Evolutionary conservation across 2,888 invertebrate species (phyloP).

Genomic region (Chalcis sispes): DNA sequence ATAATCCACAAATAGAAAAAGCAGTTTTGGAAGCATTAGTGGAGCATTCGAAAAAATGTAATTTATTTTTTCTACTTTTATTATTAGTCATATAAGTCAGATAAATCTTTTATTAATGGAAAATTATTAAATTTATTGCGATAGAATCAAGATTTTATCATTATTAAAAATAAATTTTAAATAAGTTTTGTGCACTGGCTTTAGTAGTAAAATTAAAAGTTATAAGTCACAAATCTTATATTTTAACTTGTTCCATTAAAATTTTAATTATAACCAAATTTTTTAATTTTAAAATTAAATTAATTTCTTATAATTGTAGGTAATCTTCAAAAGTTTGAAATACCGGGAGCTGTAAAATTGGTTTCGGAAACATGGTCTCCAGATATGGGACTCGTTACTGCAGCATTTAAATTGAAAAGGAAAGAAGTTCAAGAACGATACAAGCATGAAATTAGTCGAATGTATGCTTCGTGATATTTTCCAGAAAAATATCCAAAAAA

Average conservation of each 20-base stretch:
- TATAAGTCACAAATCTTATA: too few relatives aligned
- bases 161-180: too few relatives aligned
- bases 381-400: constrained; percentile 97
- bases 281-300: not conserved
- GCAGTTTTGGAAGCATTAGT: constrained; percentile 89
- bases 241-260: not conserved
- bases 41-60: constrained; percentile 91
- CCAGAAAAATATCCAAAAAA: constrained; percentile 25
- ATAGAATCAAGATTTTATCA: not conserved
- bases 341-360: constrained; percentile 92
- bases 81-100: not conserved
- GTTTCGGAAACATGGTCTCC: constrained; percentile 97
- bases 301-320: constrained; percentile 77
- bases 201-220: too few relatives aligned
- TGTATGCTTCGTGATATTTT: constrained; percentile 91
- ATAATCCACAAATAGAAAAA: constrained; percentile 84
- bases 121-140: not conserved
- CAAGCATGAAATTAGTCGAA: constrained; percentile 92
- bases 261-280: not conserved
- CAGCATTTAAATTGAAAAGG: constrained; percentile 97
- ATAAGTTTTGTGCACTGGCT: too few relatives aligned
- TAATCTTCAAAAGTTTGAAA: constrained; percentile 88
- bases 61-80: constrained; percentile 61
- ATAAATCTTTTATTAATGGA: too few relatives aligned
- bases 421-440: constrained; percentile 97